Conservation (phyloP, 1,140 invertebrate species). For the Wiebesia pumilae region DNA sequence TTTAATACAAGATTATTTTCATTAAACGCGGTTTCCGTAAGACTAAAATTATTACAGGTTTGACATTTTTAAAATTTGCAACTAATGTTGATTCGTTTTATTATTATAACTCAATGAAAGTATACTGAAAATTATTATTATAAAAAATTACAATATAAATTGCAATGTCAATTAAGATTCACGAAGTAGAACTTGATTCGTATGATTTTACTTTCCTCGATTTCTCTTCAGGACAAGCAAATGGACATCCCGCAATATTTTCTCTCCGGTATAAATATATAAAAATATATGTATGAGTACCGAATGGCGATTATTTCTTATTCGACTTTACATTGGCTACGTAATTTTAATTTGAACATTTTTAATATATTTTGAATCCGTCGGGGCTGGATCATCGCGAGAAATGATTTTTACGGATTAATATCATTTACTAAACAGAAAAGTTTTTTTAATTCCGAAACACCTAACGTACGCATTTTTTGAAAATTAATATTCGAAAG, state of each 20-base stretch:
- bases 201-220: neutral
- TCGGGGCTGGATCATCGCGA: neutral
- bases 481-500: neutral
- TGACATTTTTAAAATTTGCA: too few relatives aligned
- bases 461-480: neutral
- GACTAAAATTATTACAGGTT: too few relatives aligned
- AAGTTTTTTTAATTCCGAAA: neutral
- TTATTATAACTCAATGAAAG: neutral
- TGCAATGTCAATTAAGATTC: neutral
- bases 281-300: neutral
- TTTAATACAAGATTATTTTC: neutral
- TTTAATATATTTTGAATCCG: neutral
- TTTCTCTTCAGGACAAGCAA: neutral
- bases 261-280: neutral
- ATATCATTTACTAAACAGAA: neutral
- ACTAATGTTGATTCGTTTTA: neutral
- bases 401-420: neutral
- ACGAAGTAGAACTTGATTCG: neutral
- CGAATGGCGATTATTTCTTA: neutral
- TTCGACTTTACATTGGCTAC: neutral
- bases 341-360: neutral
- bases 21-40: too few relatives aligned
- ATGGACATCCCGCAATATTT: neutral
- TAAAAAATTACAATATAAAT: neutral
- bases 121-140: neutral